Percentiles rank a stretch among this genome's conserved stretches.
Conservation (phyloP, 2,888 invertebrate species). For the Amiota communis region DNA sequence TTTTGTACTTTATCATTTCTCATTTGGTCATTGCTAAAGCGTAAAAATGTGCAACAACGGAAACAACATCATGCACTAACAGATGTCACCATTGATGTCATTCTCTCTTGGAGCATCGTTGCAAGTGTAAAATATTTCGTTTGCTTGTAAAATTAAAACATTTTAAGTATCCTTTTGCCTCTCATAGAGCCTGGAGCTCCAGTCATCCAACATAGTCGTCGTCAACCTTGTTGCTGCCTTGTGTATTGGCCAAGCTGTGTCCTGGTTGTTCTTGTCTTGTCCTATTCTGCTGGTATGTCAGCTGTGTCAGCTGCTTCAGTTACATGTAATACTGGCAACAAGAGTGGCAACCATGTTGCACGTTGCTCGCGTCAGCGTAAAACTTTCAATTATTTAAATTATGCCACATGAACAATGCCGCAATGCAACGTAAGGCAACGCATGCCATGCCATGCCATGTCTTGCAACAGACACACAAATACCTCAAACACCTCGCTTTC, state of each 20-base stretch:
- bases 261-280: conserved; percentile 5
- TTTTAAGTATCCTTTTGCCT: conserved; percentile 22
- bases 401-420: conserved; percentile 67
- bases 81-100: conserved; percentile 2
- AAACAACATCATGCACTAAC: conserved; percentile 33
- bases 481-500: neutral
- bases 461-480: neutral
- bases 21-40: too few species aligned
- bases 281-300: conserved; percentile 30
- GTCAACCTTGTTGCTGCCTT: neutral
- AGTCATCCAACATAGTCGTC: neutral
- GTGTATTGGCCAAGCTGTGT: neutral
- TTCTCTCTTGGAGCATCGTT: neutral
- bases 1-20: conserved; percentile 1
- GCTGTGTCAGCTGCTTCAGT: conserved; percentile 18
- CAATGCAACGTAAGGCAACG: conserved; percentile 50
- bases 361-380: conserved; percentile 63
- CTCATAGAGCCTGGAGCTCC: neutral
- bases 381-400: conserved; percentile 72
- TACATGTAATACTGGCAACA: too few species aligned
- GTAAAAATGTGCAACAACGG: conserved; percentile 28
- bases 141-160: conserved; percentile 40
- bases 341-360: conserved; percentile 31
- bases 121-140: conserved; percentile 37
- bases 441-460: conserved; percentile 47